Base-by-base conservation (phyloP, 2,888 invertebrate species). In the Stenchaetothrips biformis region DNA sequence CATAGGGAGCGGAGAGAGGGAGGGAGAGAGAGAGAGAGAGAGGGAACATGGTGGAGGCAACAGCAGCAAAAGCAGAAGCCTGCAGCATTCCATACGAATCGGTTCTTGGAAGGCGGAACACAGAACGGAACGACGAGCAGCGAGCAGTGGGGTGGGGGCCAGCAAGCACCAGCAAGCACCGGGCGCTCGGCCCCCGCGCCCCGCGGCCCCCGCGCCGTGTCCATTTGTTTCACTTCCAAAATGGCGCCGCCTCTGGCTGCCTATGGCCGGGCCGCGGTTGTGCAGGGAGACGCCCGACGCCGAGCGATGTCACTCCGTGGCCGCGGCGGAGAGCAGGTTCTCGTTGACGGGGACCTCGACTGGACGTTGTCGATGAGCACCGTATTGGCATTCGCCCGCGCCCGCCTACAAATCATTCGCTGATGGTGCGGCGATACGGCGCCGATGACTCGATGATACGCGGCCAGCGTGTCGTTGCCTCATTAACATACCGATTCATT, bases 281-380 rank as follows among this genome's bases (percentile, higher is more conserved):
- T 37, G 37, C 37, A 37, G 37, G 37, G 37, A 37, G 37, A 93
- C 85, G 92, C 92, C 0, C 92, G 37, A 37, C 37, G 37, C 37
- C 37, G n/a, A n/a, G n/a, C n/a, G n/a, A 37, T 37, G 37, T 37
- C 37, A 4, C 37, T 37, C 92, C 1, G 92, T 91, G 27, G 91
- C 92, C 0, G 92, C 92, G 0, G 92, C 92, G 0, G 92, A 92
- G 2, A 37, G 37, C 37, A 37, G 37, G 37, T 37, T 37, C 37
- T 37, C 37, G 37, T 37, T 1, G 59, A 59, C 59, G 18, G 18
- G 59, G 59, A 59, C 59, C 16, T 18, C 16, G 59, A 59, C 13
- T 37, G 37, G 37, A 37, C 37, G 37, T 37, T 37, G 37, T 74
- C 67, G 67, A 74, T 37, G 37, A 37, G 67, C 67, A 25, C 67